Conservation (phyloP, 2,888 invertebrate genomes). For the Tenthredo amoena region DNA sequence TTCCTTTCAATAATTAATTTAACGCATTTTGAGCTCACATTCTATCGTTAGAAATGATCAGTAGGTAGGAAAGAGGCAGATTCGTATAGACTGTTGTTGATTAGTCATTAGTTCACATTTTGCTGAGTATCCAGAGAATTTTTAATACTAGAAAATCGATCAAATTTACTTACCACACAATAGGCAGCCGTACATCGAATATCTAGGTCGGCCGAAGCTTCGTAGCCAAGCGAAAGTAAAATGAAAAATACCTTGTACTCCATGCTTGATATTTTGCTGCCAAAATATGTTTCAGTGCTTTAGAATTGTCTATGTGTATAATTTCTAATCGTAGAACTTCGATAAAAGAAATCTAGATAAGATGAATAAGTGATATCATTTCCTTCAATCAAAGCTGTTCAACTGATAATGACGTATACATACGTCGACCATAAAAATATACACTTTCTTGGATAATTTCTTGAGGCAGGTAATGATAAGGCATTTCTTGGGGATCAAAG, state of each 20-base stretch:
- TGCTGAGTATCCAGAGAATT: background rate
- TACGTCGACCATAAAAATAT: background rate
- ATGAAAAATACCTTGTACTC: constrained; percentile 35
- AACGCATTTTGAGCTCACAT: background rate
- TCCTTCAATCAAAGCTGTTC: constrained; percentile 28
- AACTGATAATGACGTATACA: constrained; percentile 38
- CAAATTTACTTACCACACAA: constrained; percentile 37
- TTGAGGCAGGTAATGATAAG: background rate
- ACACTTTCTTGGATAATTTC: background rate
- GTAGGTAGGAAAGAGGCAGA: background rate
- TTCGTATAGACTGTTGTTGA: background rate
- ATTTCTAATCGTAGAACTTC: background rate
- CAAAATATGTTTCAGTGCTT: background rate
- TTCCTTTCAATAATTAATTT: constrained; percentile 56
- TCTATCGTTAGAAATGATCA: constrained; percentile 5
- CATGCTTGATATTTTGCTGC: constrained; percentile 13
- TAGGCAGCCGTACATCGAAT: constrained; percentile 44
- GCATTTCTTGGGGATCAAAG: background rate
- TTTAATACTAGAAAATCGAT: constrained; percentile 16
- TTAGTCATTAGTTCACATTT: background rate
- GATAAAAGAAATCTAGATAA: constrained; percentile 41
- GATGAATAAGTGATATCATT: constrained; percentile 22
- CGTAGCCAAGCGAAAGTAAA: background rate
- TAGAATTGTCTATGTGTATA: background rate
- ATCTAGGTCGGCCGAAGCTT: constrained; percentile 32